Evolutionary conservation across 2,888 invertebrate genomes (phyloP).

Genomic region (Megalurothrips usitatus): DNA sequence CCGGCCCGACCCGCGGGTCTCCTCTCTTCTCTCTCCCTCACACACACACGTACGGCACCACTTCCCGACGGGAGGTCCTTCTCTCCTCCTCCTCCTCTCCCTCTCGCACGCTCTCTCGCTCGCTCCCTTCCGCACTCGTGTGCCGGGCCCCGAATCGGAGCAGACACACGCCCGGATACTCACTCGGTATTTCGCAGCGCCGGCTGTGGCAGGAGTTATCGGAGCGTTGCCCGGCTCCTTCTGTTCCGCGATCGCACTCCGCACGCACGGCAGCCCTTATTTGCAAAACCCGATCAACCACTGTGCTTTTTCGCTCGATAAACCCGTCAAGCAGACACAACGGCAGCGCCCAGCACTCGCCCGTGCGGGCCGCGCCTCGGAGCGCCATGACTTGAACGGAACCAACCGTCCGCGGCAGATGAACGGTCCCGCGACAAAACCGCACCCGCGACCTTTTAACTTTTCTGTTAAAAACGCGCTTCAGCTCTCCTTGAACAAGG

Average conservation of each 20-base stretch:
- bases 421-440: too few species aligned
- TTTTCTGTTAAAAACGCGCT: too few species aligned
- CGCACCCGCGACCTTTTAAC: too few species aligned
- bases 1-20: neutral
- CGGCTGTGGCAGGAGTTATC: neutral
- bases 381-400: too few species aligned
- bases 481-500: too few species aligned
- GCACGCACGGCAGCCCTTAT: neutral
- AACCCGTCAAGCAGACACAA: neutral
- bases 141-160: neutral
- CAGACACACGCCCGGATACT: neutral
- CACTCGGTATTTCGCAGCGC: neutral
- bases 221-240: neutral
- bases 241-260: neutral
- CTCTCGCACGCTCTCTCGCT: neutral
- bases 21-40: neutral
- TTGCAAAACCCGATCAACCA: constrained; percentile 22
- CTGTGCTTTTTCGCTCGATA: constrained; percentile 20
- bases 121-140: neutral
- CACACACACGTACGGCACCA: neutral
- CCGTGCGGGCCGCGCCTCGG: neutral
- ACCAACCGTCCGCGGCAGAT: too few species aligned
- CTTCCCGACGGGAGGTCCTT: neutral
- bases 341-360: neutral
- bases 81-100: neutral